Conservation (phyloP, 2,113 vertebrate genomes). For the Corythaixoides concolor region DNA sequence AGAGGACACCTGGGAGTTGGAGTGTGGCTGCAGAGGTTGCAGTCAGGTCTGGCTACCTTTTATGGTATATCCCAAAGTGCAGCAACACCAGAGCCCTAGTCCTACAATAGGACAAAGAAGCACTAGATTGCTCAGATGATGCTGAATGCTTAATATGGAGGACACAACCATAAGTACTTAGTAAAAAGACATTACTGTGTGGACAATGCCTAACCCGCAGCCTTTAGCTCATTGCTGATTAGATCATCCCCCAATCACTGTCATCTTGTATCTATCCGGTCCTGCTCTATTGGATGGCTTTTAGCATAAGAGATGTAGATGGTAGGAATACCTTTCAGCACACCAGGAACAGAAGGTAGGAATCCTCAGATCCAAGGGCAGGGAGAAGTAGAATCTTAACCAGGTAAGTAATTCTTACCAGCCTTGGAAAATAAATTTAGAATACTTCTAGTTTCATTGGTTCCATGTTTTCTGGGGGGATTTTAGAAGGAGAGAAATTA, state of each 20-base stretch:
- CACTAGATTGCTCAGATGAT: not conserved
- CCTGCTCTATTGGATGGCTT: not conserved
- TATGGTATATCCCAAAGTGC: not conserved
- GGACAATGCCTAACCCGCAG: not conserved
- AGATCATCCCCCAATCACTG: not conserved
- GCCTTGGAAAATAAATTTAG: not conserved
- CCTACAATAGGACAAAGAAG: not conserved
- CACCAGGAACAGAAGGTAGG: not conserved
- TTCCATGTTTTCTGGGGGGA: not conserved
- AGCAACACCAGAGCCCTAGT: not conserved
- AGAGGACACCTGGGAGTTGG: not conserved
- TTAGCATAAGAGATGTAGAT: not conserved
- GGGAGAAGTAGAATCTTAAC: not conserved
- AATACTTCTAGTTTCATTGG: not conserved
- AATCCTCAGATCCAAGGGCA: not conserved
- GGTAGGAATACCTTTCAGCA: not conserved
- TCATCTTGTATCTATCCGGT: not conserved
- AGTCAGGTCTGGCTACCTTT: not conserved
- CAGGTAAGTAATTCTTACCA: not conserved
- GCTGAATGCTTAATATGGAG: not conserved
- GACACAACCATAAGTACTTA: rapidly evolving
- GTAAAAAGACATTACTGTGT: not conserved
- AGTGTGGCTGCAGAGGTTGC: not conserved
- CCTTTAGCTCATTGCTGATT: not conserved
- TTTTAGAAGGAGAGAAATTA: not conserved